phyloP scores from a whole-genome alignment of 2,113 vertebrate species.

The Pterocles orientalis region DNA sequence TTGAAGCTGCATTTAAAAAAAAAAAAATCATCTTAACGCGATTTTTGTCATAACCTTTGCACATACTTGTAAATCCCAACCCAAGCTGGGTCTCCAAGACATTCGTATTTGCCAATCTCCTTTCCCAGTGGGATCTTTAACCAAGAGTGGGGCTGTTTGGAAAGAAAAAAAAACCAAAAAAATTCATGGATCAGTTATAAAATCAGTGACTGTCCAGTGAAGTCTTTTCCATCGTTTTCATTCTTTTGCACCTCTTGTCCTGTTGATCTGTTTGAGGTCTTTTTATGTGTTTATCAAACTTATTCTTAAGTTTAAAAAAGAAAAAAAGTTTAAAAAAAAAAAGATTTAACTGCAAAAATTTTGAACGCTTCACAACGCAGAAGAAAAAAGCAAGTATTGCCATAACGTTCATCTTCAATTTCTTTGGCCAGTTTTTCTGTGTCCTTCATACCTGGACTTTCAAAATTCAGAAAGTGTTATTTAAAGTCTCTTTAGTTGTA shows the following conservation, averaged over 20 bases:
- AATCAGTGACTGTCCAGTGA: conserved; percentile 23
- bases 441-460: conserved; percentile 56
- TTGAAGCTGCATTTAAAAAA: conserved; percentile 38
- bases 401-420: conserved; percentile 47
- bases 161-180: not conserved
- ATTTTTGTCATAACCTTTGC: conserved; percentile 38
- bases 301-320: conserved; percentile 90
- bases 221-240: conserved; percentile 35
- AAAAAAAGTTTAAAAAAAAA: not conserved
- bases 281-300: conserved; percentile 86
- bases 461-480: conserved; percentile 72
- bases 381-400: conserved; percentile 44
- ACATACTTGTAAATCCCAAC: conserved; percentile 30
- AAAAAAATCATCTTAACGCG: conserved; percentile 4
- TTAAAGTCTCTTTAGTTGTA: conserved; percentile 81
- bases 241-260: conserved; percentile 73
- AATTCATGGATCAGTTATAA: not conserved
- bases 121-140: conserved; percentile 58
- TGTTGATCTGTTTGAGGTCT: conserved; percentile 88
- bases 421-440: conserved; percentile 72
- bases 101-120: conserved; percentile 34
- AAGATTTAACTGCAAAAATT: conserved; percentile 60
- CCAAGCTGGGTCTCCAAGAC: conserved; percentile 26
- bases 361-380: conserved; percentile 52
- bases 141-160: conserved; percentile 22